These are phyloP conservation scores for Cyprinus carpio DNA, from an alignment of 2,113 vertebrate genomes.

Conservation along the genomic window DNA sequence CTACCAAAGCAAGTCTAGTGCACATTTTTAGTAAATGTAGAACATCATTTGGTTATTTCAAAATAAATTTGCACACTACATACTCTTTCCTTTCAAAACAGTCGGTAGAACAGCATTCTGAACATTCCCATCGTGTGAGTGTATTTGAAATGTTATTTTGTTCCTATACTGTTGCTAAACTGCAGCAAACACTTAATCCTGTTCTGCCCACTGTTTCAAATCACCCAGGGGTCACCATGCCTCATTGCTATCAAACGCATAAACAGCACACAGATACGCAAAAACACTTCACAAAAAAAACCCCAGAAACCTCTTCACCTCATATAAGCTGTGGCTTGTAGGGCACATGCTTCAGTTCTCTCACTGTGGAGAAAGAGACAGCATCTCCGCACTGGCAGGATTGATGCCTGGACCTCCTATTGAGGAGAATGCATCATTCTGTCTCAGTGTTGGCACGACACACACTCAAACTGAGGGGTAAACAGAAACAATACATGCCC, in stretches of 20 bases:
- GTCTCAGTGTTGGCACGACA: constrained; percentile 16
- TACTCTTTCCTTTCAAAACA: too few relatives aligned
- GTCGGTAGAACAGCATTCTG: too few relatives aligned
- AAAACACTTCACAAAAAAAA: too few relatives aligned
- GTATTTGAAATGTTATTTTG: too few relatives aligned
- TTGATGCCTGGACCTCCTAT: constrained; percentile 34
- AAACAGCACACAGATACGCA: not conserved
- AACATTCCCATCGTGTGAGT: too few relatives aligned
- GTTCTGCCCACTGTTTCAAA: not conserved
- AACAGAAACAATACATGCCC: constrained; percentile 17
- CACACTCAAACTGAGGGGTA: constrained; percentile 24
- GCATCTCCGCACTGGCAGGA: not conserved
- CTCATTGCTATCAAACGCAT: not conserved
- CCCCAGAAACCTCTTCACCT: not conserved
- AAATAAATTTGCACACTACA: too few relatives aligned
- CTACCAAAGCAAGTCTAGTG: too few relatives aligned
- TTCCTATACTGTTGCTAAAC: too few relatives aligned
- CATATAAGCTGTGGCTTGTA: not conserved
- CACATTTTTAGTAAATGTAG: too few relatives aligned
- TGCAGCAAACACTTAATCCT: too few relatives aligned
- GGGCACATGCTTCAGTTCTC: not conserved
- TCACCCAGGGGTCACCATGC: constrained; percentile 14
- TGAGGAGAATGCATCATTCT: constrained; percentile 28
- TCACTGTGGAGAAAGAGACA: constrained; percentile 12
- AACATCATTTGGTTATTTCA: too few relatives aligned